Evolutionary conservation across 2,888 invertebrate genomes (phyloP).

Genomic region (Synanthedon myopaeformis): DNA sequence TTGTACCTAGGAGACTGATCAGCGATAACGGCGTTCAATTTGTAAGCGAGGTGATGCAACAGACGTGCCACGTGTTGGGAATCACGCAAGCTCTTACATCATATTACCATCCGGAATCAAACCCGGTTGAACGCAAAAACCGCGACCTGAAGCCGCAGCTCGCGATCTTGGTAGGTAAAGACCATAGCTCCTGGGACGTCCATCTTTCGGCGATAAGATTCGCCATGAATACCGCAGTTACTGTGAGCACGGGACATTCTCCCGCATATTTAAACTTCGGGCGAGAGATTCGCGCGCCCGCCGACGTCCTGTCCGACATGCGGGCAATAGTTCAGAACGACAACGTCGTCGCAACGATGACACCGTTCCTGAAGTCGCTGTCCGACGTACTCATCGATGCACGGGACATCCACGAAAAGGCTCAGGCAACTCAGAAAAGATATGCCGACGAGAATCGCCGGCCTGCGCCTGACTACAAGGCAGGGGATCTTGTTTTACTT

Average conservation of each 20-base stretch:
- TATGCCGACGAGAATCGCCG: neutral
- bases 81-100: conserved; percentile 6
- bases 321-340: neutral
- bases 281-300: neutral
- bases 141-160: conserved; percentile 18
- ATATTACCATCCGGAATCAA: no score
- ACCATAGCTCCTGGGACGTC: neutral
- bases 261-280: conserved; percentile 1
- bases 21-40: no score
- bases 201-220: neutral
- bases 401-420: neutral
- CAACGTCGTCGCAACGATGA: neutral
- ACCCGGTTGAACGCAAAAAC: conserved; percentile 24
- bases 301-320: neutral
- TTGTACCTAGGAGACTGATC: no score
- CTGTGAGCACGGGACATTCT: neutral
- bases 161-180: neutral
- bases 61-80: neutral
- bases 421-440: neutral
- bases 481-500: neutral
- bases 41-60: no score
- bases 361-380: neutral
- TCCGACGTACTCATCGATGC: neutral
- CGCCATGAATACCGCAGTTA: neutral
- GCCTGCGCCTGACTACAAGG: neutral